These are phyloP conservation scores for Agrotis puta DNA, from an alignment of 2,888 invertebrate genomes.

Conservation along the genomic window DNA sequence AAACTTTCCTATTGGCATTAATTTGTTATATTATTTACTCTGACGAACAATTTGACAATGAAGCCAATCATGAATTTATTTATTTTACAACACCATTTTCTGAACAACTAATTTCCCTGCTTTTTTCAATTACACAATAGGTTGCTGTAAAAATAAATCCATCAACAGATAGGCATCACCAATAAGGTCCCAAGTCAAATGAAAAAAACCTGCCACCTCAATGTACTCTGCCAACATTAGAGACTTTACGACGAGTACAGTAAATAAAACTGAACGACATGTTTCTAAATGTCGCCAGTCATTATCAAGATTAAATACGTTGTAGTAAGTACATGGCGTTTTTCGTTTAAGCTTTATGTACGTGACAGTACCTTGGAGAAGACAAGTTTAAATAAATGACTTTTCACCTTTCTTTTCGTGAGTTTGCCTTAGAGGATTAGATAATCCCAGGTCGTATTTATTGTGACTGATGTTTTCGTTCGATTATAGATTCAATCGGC, in stretches of 20 bases:
- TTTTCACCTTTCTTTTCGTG: slow-evolving; percentile 24
- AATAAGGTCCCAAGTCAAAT: slow-evolving; percentile 1
- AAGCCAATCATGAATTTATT: no score
- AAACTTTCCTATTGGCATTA: no score
- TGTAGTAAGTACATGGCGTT: slow-evolving; percentile 34
- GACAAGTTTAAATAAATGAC: slow-evolving; percentile 33
- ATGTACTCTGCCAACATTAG: slow-evolving; percentile 26
- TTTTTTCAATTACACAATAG: neutral
- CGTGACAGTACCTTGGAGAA: slow-evolving; percentile 19
- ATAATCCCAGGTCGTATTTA: neutral
- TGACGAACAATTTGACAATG: no score
- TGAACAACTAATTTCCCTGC: neutral
- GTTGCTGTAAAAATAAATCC: neutral
- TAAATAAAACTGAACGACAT: slow-evolving; percentile 33
- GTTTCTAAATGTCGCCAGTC: slow-evolving; percentile 36
- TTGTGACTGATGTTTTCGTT: neutral
- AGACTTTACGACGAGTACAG: slow-evolving; percentile 45
- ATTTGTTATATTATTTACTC: no score
- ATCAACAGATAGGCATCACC: neutral
- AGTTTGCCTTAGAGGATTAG: slow-evolving; percentile 2
- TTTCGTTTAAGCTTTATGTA: slow-evolving; percentile 36
- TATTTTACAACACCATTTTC: neutral
- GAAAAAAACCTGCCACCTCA: neutral
- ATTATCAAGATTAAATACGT: slow-evolving; percentile 56
- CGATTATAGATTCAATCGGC: neutral